These are phyloP conservation scores for Colostygia pectinataria DNA, from an alignment of 2,888 invertebrate genomes.

Conservation along the genomic window DNA sequence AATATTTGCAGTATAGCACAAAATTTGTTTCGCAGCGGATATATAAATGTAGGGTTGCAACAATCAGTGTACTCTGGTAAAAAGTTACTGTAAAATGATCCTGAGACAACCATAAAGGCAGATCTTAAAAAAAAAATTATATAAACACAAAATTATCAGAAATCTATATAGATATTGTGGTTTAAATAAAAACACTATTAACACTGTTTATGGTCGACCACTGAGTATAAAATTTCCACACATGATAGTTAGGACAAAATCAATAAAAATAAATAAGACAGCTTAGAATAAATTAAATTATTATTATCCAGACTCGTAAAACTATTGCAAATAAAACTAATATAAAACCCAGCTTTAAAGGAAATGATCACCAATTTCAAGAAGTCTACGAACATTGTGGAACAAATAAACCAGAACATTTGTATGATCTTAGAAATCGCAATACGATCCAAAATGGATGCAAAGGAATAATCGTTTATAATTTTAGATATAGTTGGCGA, in stretches of 20 bases:
- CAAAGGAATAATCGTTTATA: slow-evolving; percentile 21
- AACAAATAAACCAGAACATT: slow-evolving; percentile 14
- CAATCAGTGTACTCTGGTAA: too few relatives aligned
- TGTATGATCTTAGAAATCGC: slow-evolving; percentile 10
- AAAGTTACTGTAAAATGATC: too few relatives aligned
- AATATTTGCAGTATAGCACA: too few relatives aligned
- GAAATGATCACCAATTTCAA: slow-evolving; percentile 7
- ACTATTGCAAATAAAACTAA: slow-evolving; percentile 15
- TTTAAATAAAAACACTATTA: too few relatives aligned
- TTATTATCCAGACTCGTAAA: slow-evolving; percentile 10
- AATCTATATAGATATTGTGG: too few relatives aligned
- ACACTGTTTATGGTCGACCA: too few relatives aligned
- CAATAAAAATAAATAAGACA: slow-evolving; percentile 2
- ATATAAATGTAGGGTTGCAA: too few relatives aligned
- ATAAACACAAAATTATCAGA: too few relatives aligned
- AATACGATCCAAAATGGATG: slow-evolving; percentile 16
- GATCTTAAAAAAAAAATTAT: too few relatives aligned
- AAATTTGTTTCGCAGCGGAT: too few relatives aligned
- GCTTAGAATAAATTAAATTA: slow-evolving; percentile 7
- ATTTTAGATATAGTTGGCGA: too few relatives aligned
- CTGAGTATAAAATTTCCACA: not conserved
- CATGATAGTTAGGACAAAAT: not conserved
- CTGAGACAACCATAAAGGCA: too few relatives aligned
- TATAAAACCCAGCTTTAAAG: slow-evolving; percentile 16
- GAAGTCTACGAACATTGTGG: slow-evolving; percentile 4